Evolutionary conservation across 2,113 vertebrate genomes (phyloP).

Genomic region (Ochotona curzoniae): DNA sequence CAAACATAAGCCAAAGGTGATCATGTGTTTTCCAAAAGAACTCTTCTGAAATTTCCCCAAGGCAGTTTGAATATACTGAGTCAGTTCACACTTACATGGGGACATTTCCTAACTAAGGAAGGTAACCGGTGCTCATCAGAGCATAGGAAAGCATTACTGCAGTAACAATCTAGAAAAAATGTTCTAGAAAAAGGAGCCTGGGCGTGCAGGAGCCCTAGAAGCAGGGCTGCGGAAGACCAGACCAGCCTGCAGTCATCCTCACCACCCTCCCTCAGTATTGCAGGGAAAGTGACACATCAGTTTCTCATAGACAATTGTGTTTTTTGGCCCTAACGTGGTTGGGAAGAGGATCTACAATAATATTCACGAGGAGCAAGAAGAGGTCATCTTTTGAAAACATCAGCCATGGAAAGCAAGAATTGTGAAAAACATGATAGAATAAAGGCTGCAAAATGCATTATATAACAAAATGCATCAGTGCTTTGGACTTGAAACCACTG

Average conservation of each 20-base stretch:
- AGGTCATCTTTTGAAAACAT: constrained; percentile 41
- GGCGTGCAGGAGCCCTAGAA: neutral
- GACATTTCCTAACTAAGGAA: constrained; percentile 18
- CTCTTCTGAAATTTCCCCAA: neutral
- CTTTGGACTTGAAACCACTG: constrained; percentile 34
- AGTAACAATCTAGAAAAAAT: neutral
- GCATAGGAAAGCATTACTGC: neutral
- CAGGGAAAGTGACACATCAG: constrained; percentile 44
- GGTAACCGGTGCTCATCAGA: neutral
- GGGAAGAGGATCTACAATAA: neutral
- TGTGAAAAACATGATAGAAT: constrained; percentile 30
- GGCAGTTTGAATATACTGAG: neutral
- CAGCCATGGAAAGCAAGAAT: neutral
- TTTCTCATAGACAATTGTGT: constrained; percentile 35
- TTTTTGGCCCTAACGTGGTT: neutral
- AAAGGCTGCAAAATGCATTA: constrained; percentile 18
- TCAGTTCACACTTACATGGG: neutral
- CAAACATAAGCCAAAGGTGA: constrained; percentile 56
- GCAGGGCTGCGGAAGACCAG: neutral
- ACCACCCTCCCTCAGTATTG: constrained; percentile 23
- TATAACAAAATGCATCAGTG: constrained; percentile 2
- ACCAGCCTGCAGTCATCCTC: constrained; percentile 31
- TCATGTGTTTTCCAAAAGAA: constrained; percentile 55
- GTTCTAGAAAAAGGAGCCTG: constrained; percentile 24
- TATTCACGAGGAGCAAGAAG: neutral